These are phyloP conservation scores for Zhuqinia jingwanae DNA, from an alignment of 2,888 invertebrate genomes.

Conservation along the genomic window DNA sequence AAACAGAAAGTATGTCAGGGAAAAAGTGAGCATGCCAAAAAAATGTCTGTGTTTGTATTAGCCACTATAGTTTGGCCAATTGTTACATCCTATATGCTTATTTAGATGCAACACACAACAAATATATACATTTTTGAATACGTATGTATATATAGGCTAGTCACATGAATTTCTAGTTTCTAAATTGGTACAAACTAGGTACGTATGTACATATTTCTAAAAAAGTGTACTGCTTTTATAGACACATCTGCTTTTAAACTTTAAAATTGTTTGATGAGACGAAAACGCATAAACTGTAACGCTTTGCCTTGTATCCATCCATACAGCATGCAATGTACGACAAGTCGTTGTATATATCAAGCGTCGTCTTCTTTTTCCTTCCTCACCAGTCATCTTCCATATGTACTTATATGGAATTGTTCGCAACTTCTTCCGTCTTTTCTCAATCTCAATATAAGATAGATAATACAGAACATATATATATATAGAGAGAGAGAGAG, in stretches of 20 bases:
- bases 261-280: too few species aligned
- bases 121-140: too few species aligned
- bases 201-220: too few species aligned
- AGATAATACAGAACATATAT: not conserved
- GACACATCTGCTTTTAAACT: too few species aligned
- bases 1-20: conserved; percentile 14
- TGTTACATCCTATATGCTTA: conserved; percentile 5
- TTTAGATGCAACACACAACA: not conserved
- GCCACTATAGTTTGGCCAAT: not conserved
- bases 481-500: not conserved
- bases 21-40: conserved; percentile 9
- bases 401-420: conserved; percentile 64
- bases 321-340: too few species aligned
- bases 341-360: too few species aligned
- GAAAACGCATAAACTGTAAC: too few species aligned
- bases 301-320: too few species aligned
- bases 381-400: not conserved
- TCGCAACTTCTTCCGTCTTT: not conserved
- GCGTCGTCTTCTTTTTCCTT: not conserved
- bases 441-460: not conserved
- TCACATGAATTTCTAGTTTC: too few species aligned
- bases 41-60: not conserved
- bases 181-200: too few species aligned
- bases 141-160: too few species aligned
- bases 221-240: too few species aligned